Evolutionary conservation across 2,113 vertebrate genomes (phyloP).

Genomic region (Podarcis raffonei): DNA sequence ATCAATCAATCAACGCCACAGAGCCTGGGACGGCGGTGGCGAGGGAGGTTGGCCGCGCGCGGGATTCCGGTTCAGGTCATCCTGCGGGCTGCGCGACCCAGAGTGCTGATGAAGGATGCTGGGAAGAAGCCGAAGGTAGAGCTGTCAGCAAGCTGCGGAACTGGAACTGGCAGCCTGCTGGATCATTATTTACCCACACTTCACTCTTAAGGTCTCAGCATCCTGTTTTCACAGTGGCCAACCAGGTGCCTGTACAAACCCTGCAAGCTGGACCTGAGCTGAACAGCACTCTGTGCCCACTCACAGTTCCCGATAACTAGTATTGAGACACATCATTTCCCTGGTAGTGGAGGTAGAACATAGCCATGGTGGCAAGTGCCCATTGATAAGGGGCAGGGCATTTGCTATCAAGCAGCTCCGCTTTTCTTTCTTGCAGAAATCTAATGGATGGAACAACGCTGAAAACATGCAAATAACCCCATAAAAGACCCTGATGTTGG

Average conservation of each 20-base stretch:
- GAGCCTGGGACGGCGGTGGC: background rate
- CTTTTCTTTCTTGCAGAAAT: background rate
- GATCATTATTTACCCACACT: background rate
- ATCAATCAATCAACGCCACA: background rate
- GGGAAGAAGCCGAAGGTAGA: background rate
- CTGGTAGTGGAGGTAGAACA: too few species aligned
- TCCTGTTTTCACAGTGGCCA: too few species aligned
- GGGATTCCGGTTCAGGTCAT: too few species aligned
- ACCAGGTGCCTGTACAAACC: too few species aligned
- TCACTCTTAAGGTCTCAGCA: background rate
- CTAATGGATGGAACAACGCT: background rate
- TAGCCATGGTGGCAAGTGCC: too few species aligned
- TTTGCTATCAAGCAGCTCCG: too few species aligned
- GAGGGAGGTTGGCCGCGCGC: too few species aligned
- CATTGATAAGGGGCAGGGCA: too few species aligned
- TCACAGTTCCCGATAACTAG: background rate
- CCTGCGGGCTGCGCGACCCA: too few species aligned
- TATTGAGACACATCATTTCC: too few species aligned
- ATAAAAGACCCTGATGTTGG: too few species aligned
- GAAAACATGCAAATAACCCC: background rate
- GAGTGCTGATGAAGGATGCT: background rate
- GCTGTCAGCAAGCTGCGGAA: background rate
- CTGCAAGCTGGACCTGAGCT: too few species aligned
- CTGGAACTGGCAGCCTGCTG: background rate
- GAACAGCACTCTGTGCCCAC: background rate